Base-by-base conservation (phyloP, 2,113 vertebrate genomes). In the Numida meleagris region DNA sequence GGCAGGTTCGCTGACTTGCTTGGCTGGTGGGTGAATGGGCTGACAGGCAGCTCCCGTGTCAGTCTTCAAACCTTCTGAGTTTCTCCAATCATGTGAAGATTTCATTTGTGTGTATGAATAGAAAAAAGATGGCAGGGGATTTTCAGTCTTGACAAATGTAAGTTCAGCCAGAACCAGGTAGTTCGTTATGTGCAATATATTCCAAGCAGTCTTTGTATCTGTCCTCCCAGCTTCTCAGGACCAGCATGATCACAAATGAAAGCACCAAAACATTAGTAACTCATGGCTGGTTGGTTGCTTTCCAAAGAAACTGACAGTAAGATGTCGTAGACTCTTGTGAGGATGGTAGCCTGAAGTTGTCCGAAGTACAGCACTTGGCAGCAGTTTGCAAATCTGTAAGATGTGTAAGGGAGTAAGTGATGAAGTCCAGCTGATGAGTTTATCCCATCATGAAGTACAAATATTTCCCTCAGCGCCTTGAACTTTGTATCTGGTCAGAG, bases 91-190 rank as follows among this genome's bases (percentile, higher is more conserved):
- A 3, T 63, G 53, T 58, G 81, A 73, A 75, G 58, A 34, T 76
- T 53, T 89, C 40, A 55, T 92, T 65, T 96, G 38, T 85, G 27
- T 48, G 8, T 81, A 31, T 16, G 38, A 70, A 66, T 8, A 33
- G 27, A 40, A 34, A n/a, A 61, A 87, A 76, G 29, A 84, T 91
- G 66, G 46, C 73, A 89, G 33, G 33, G 13, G 4, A 57, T 65
- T 75, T 92, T 63, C 76, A 78, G 20, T 89, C 59, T 53, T 90
- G 86, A 79, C 34, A 93, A 87, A 85, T 78, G 73, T 84, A 84
- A 92, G 82, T 48, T 78, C 46, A 90, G 24, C 15, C 48, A 42
- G 86, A 92, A 79, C 23, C n/a, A 93, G 80, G 78, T 40, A 65
- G 81, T 75, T 90, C 81, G 93, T 94, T 62, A 92, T 48, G 82